Percentiles rank a stretch among this genome's conserved stretches.
Evolutionary conservation across 2,797 vertebrate species (phyloP).

Genomic region (Pteropus rufus): DNA sequence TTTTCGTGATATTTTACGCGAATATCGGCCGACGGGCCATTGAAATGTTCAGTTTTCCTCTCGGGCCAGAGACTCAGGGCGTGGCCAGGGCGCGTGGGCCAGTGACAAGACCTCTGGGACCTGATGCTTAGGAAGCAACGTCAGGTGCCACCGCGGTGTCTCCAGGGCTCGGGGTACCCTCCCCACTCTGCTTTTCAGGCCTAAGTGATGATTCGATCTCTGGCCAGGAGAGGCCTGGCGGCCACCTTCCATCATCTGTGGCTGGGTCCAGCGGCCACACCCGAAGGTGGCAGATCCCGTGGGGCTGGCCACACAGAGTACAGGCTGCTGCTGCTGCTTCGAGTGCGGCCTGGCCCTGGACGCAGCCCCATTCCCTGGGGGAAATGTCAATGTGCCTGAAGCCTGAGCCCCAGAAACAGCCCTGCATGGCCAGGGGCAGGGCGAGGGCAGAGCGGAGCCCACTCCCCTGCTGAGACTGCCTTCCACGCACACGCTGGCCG

Average conservation of each 20-base stretch:
- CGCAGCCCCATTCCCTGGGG: accelerated
- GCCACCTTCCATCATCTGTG: accelerated
- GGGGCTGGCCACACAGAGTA: background rate
- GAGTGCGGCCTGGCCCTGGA: accelerated
- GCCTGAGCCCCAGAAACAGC: background rate
- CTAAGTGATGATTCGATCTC: accelerated
- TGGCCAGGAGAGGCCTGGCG: background rate
- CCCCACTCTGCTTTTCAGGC: no score
- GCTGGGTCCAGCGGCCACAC: accelerated
- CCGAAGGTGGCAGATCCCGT: accelerated
- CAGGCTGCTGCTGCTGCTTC: accelerated
- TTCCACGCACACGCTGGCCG: accelerated
- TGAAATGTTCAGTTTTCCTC: accelerated
- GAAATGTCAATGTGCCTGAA: no score
- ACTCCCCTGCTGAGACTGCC: background rate
- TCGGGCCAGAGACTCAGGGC: no score
- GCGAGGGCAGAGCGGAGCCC: accelerated
- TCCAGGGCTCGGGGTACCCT: accelerated
- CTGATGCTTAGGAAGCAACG: background rate
- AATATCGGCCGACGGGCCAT: accelerated
- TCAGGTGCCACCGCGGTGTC: accelerated
- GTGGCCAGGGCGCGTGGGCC: no score
- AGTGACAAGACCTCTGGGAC: background rate
- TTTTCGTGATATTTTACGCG: background rate
- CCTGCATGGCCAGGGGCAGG: accelerated